Base-by-base conservation (phyloP, 2,113 vertebrate genomes). In the Macaca mulatta region DNA sequence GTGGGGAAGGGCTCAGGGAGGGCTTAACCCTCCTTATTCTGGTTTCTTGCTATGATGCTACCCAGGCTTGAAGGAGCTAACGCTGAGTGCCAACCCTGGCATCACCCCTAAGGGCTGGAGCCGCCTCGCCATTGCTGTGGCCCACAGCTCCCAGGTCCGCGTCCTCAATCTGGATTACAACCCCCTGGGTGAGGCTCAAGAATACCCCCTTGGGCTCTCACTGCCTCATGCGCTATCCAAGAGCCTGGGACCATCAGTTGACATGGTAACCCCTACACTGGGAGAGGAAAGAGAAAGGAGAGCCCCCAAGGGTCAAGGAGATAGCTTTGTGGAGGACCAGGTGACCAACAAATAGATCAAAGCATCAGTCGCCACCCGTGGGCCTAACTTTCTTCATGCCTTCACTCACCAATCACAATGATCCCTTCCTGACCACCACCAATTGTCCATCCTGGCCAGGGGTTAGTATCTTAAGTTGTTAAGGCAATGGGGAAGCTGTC, bases 131-230 rank as follows among this genome's bases (percentile, higher is more conserved):
- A 99, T 99, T 69, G 99, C 99, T 0, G 99, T 99, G 96, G 99
- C 99, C 96, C 99, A 99, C 98, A 99, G 99, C 98, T 99, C 99
- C 0, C 99, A 99, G 98, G 99, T 99, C 77, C 99, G 99, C 0
- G 99, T 99, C 43, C 99, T 99, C 96, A 99, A 99, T 98, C 98
- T 99, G 98, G 99, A 99, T 98, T 99, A 99, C 99, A 99, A 99
- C 97, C 99, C 99, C 0, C 98, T 99, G 84, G 99, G 99, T 99
- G 98, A 99, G 98, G 72, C 64, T 89, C 78, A 32, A 67, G n/a
- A 83, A 90, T 50, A 69, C 20, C 59, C 81, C 22, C 9, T 64
- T 80, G 22, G 61, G 57, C 67, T 3, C 0, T 95, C 82, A 80
- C 77, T 16, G 67, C 50, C 67, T 96, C 61, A 88, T 16, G 52